phyloP scores from a whole-genome alignment of 2,113 vertebrate species.

The Austrofundulus limnaeus region DNA sequence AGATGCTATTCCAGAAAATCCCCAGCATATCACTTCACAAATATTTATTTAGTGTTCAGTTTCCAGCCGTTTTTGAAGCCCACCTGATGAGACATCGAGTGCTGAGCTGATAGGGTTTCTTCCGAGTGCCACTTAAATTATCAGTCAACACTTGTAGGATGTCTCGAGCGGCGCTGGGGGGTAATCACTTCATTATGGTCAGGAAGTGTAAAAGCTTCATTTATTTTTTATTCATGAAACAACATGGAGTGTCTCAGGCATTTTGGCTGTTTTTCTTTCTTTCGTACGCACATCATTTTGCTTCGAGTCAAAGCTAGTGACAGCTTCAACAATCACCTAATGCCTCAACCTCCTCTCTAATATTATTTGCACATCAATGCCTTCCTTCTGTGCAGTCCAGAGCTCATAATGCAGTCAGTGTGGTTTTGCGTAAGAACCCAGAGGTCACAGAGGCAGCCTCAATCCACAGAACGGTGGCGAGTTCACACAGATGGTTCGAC shows the following conservation, averaged over 20 bases:
- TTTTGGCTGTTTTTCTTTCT: not conserved
- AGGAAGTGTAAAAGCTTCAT: not conserved
- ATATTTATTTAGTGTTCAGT: not conserved
- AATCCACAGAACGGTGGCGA: not conserved
- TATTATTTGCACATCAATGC: not conserved
- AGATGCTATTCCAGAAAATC: not conserved
- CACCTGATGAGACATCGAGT: not conserved
- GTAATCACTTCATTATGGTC: not conserved
- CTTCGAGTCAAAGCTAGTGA: not conserved
- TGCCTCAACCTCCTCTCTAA: not conserved
- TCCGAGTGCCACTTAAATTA: not conserved
- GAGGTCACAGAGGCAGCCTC: not conserved
- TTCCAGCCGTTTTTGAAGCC: not conserved
- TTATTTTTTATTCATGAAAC: not conserved
- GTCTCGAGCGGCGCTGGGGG: not conserved
- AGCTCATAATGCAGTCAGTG: not conserved
- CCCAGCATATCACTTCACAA: not conserved
- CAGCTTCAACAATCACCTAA: not conserved
- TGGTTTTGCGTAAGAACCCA: not conserved
- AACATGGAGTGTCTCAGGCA: not conserved
- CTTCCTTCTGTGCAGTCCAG: not conserved
- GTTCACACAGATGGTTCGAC: not conserved
- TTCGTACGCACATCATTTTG: not conserved
- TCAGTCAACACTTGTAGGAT: not conserved
- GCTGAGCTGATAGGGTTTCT: slow-evolving; percentile 1